Base-by-base conservation (phyloP, 2,888 invertebrate genomes). In the Dynastes maya region DNA sequence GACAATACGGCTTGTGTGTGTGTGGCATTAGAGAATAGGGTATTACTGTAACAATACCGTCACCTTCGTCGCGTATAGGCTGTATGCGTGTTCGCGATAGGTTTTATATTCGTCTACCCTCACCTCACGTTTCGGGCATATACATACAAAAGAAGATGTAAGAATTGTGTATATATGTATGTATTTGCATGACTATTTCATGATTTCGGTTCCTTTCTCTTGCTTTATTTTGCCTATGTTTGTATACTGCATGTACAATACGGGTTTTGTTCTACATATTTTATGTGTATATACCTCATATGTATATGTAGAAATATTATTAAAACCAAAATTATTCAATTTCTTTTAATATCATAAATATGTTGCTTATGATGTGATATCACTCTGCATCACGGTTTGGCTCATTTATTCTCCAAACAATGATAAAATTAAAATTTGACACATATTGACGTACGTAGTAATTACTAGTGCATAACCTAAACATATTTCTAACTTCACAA, bases 21-120 rank as follows among this genome's bases (percentile, higher is more conserved):
- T 88, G 88, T 87, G 88, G 87, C 85, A 87, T 87, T 86, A 86
- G 85, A 85, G 86, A 87, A 86, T 86, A 85, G 86, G 86, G 86
- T 84, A 86, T 86, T 87, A 86, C 85, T 84, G 79, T 83, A 83
- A 86, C 85, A 86, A 86, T 84, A 81, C 80, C 81, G 80, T 82
- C 83, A 83, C 82, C 83, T 83, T 82, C 80, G 80, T 76, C 78
- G 65, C 77, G 77, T 55, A 49, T 65, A 49, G 40, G 49, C 78
- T 37, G 64, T 78, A 64, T 51, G 63, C 58, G 63, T 13, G 27
- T 27, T 40, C 49, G 37, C 72, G 40, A 72, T 78, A 72, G 37
- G 53, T 53, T 51, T 29, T 71, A 72, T 37, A 78, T 70, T 78
- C 78, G 64, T 27, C 11, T 72, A 61, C 55, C 49, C 51, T 78